A percentile compares a stretch with the other conserved stretches of the same genome.
Conservation (phyloP, 2,113 vertebrate genomes). For the Melospiza georgiana region DNA sequence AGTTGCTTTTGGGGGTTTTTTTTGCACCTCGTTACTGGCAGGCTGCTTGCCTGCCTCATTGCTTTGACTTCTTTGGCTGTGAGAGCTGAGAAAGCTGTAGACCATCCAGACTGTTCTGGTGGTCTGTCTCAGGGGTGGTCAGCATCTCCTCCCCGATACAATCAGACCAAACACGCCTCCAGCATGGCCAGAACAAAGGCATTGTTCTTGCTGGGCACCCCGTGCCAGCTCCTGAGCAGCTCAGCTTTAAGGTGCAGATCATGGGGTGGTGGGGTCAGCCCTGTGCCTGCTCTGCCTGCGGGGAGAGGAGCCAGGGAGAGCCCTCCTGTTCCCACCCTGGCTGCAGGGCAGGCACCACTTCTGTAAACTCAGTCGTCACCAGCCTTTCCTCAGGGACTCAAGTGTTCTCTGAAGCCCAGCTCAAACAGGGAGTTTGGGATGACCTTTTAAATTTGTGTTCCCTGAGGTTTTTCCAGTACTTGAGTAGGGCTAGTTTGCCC, state of each 20-base stretch:
- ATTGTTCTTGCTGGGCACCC: neutral
- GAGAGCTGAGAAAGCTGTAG: neutral
- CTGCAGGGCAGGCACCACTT: neutral
- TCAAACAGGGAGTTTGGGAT: neutral
- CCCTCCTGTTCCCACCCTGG: neutral
- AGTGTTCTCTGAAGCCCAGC: neutral
- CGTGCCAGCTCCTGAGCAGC: neutral
- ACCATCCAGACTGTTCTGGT: neutral
- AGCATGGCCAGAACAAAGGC: neutral
- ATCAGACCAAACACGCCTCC: neutral
- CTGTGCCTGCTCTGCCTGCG: neutral
- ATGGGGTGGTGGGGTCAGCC: accelerated
- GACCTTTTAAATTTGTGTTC: constrained; percentile 28
- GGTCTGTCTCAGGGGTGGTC: neutral
- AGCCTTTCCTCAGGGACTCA: neutral
- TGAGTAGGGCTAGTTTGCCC: neutral
- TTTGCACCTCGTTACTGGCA: neutral
- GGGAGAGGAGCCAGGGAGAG: neutral
- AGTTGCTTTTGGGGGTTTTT: neutral
- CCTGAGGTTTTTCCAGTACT: constrained; percentile 1
- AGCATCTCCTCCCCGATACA: neutral
- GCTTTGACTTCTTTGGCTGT: neutral
- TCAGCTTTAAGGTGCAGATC: neutral
- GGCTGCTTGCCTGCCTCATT: neutral
- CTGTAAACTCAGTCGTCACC: neutral